These are phyloP conservation scores for Lagodon rhomboides DNA, from an alignment of 2,797 vertebrate genomes.

Conservation along the genomic window DNA sequence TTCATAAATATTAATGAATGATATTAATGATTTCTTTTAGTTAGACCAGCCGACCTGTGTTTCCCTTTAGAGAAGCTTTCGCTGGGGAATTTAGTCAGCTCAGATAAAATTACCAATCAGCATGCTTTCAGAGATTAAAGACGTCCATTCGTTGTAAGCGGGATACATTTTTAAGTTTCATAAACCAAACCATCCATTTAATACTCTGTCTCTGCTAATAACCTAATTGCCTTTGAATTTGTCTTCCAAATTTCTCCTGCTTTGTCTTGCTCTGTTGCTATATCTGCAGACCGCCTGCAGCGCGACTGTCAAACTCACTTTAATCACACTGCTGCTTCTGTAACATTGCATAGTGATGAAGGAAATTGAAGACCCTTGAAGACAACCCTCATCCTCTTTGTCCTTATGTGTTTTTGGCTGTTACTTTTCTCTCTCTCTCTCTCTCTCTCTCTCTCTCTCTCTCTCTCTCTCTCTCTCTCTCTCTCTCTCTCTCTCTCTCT, in stretches of 20 bases:
- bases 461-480: background rate
- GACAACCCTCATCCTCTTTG: slow-evolving; percentile 50
- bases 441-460: background rate
- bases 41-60: background rate
- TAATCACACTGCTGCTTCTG: slow-evolving; percentile 72
- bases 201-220: slow-evolving; percentile 25
- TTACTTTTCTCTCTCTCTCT: slow-evolving; percentile 1
- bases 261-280: slow-evolving; percentile 62
- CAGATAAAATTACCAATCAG: background rate
- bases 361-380: slow-evolving; percentile 70
- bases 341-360: slow-evolving; percentile 64
- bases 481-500: background rate
- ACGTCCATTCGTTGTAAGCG: background rate
- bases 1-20: background rate
- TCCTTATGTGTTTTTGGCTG: slow-evolving; percentile 34
- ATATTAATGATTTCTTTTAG: background rate
- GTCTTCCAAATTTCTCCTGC: slow-evolving; percentile 57
- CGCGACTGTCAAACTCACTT: slow-evolving; percentile 74
- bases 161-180: background rate
- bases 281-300: slow-evolving; percentile 75
- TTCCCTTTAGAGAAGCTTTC: background rate
- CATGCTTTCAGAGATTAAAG: background rate
- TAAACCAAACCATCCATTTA: slow-evolving; percentile 20
- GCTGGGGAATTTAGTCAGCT: background rate
- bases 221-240: slow-evolving; percentile 66